Percentiles rank a stretch among this genome's conserved stretches.
Conservation (phyloP, 2,113 vertebrate species). For the Strix aluco region DNA sequence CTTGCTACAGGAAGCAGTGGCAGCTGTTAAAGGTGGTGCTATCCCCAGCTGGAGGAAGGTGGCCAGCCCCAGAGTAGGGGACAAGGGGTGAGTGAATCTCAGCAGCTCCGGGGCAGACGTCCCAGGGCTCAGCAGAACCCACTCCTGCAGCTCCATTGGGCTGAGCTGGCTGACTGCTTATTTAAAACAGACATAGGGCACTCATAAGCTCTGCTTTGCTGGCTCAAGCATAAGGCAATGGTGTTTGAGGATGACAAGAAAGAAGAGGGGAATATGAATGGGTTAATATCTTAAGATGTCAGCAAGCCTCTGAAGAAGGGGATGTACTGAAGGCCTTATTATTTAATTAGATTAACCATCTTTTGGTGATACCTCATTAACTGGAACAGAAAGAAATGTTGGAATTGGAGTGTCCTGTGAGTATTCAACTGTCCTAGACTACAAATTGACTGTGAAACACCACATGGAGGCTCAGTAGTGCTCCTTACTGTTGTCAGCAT, state of each 20-base stretch:
- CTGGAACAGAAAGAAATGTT: background rate
- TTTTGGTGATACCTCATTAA: background rate
- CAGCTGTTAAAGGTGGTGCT: background rate
- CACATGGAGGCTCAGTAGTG: background rate
- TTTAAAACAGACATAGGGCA: background rate
- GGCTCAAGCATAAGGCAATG: background rate
- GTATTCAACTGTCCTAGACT: background rate
- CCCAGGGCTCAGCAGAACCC: background rate
- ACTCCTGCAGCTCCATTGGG: accelerated
- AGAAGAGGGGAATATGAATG: background rate
- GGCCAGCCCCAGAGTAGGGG: background rate
- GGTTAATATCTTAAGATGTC: background rate
- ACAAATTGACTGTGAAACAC: background rate
- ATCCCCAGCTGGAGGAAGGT: background rate
- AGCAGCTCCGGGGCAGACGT: background rate
- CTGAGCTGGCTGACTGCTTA: accelerated
- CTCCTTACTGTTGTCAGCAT: background rate
- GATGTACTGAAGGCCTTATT: background rate
- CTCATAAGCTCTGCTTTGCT: background rate
- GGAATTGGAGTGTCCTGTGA: background rate
- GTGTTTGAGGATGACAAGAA: background rate
- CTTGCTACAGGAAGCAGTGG: background rate
- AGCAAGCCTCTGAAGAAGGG: background rate
- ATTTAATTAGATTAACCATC: background rate
- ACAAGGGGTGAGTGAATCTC: too few relatives aligned